A percentile compares a stretch with the other conserved stretches of the same genome.
Conservation (phyloP, 2,113 vertebrate genomes). For the Silurus glanis region DNA sequence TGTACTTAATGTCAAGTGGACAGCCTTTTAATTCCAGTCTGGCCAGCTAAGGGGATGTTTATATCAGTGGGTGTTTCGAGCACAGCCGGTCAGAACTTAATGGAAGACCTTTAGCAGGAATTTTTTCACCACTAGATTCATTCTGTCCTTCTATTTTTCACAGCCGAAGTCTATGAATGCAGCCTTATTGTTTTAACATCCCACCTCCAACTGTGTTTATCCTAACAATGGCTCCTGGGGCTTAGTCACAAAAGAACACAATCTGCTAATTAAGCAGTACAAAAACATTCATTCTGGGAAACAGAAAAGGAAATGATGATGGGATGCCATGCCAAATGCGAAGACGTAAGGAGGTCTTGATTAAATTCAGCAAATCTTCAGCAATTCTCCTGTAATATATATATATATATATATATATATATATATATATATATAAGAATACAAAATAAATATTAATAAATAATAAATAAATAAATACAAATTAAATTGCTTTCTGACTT, state of each 20-base stretch:
- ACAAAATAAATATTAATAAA: too few relatives aligned
- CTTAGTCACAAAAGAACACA: constrained; percentile 1
- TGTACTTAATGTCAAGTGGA: constrained; percentile 22
- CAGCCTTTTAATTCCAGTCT: background rate
- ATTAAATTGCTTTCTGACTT: too few relatives aligned
- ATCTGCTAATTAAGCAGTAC: constrained; percentile 28
- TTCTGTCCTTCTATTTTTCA: background rate
- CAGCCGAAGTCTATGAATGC: background rate
- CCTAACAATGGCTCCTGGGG: constrained; percentile 15
- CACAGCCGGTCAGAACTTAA: background rate
- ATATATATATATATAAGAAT: too few relatives aligned
- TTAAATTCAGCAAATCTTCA: background rate
- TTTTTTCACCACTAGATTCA: background rate
- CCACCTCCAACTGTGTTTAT: constrained; percentile 30
- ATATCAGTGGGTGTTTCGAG: background rate
- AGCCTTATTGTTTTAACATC: constrained; percentile 3
- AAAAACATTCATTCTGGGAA: constrained; percentile 4
- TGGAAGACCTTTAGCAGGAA: background rate
- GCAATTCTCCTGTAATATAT: too few relatives aligned
- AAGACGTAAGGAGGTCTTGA: background rate
- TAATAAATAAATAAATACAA: too few relatives aligned
- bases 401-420: too few relatives aligned
- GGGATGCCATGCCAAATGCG: background rate
- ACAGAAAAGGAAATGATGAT: background rate
- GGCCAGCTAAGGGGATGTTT: background rate